Base-by-base conservation (phyloP, 2,888 invertebrate genomes). In the Microctonus hyperodae region DNA sequence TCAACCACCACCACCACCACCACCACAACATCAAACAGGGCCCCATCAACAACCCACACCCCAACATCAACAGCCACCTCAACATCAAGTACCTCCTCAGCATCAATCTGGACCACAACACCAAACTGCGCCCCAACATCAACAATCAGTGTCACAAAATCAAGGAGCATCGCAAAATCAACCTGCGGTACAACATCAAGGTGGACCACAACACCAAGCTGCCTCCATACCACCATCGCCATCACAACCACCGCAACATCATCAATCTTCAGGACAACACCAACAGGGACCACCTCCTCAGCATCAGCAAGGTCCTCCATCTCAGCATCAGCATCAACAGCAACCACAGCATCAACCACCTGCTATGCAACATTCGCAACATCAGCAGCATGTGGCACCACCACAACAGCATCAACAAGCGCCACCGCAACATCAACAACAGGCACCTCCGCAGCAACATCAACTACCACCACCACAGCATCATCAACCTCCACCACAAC, bases 401-500 rank as follows among this genome's bases (percentile, higher is more conserved):
- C 77, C 35, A 70, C 75, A 51, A 69, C 74, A 64, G 73, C 81
- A 72, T 70, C 84, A 78, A 71, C 78, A 59, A 67, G 73, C 82
- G 16, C 74, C 65, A 69, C 69, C 53, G 23, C 84, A 82, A 22
- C 61, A 51, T 28, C 61, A 50, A n/a, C 61, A 61, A n/a, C 61
- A 61, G 22, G 31, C 61, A 23, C 72, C 64, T 25, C 72, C 70
- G 13, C 64, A 70, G 22, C 75, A 70, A 48, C 68, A 71, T 23
- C 61, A 73, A 40, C 70, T 64, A 35, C 74, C 74, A 48, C 22
- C 61, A 11, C 50, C 28, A 6, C 44, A 40, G 64, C 74, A 33
- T 71, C 77, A 59, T 69, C 78, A 62, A 69, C 81, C 84, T 1
- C 82, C 85, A 6, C 85, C 85, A 0, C 75, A 85, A 57, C 85